Percentiles rank a stretch among this genome's conserved stretches.
Conservation (phyloP, 2,797 vertebrate genomes). For the Phaenicophaeus curvirostris region DNA sequence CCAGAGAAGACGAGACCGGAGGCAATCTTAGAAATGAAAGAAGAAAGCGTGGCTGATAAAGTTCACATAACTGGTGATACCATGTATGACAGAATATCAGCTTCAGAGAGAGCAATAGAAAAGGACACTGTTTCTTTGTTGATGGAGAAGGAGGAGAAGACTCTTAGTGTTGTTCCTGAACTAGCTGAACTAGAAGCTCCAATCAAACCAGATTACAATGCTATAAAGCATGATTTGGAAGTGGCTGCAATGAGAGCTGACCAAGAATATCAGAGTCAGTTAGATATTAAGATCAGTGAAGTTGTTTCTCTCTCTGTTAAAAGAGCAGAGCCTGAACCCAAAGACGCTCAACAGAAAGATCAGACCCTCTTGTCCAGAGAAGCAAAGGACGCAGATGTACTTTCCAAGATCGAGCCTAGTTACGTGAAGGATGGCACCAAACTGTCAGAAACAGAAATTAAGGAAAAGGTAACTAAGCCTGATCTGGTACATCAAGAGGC, state of each 20-base stretch:
- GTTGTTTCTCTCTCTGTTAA: slow-evolving; percentile 66
- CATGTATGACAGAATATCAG: slow-evolving; percentile 18
- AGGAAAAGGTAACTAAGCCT: slow-evolving; percentile 92
- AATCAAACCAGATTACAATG: slow-evolving; percentile 67
- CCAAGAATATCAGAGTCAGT: slow-evolving; percentile 75
- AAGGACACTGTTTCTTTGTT: slow-evolving; percentile 34
- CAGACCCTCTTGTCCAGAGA: slow-evolving; percentile 24
- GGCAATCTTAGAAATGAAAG: slow-evolving; percentile 35
- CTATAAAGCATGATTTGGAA: slow-evolving; percentile 71
- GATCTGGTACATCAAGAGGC: slow-evolving; percentile 97
- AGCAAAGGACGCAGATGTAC: slow-evolving; percentile 48
- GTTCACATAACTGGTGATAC: not conserved
- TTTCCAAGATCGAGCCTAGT: slow-evolving; percentile 44
- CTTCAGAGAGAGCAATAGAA: slow-evolving; percentile 28
- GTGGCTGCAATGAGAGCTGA: slow-evolving; percentile 73
- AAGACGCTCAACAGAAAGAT: slow-evolving; percentile 49
- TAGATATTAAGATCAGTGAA: slow-evolving; percentile 81
- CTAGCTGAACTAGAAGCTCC: slow-evolving; percentile 57
- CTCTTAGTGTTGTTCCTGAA: slow-evolving; percentile 71
- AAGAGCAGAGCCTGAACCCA: slow-evolving; percentile 27
- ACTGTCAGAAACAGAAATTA: slow-evolving; percentile 82
- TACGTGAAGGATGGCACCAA: slow-evolving; percentile 68
- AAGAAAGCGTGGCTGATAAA: slow-evolving; percentile 38
- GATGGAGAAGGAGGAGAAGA: slow-evolving; percentile 63
- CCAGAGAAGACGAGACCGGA: slow-evolving; percentile 32